Evolutionary conservation across 1,140 invertebrate genomes (phyloP), one percentile per base, ranked within the genome.

Genomic region (Drosophila subobscura): DNA sequence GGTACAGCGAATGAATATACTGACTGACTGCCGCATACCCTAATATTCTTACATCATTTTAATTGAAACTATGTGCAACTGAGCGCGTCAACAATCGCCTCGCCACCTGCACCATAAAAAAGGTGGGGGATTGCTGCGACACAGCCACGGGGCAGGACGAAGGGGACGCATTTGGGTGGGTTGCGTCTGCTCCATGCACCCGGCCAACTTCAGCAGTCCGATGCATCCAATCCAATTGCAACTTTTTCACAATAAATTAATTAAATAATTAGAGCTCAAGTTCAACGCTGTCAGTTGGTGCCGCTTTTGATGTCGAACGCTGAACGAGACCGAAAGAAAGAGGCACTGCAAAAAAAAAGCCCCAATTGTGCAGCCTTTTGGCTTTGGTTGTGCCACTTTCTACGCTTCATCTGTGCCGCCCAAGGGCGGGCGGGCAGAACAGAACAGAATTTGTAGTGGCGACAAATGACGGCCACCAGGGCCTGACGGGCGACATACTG

Each of bases 211-310:
- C 29, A 33, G 8, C 29, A 33, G 29, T 33, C 2, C 29, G 29
- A 8, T 57, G 68, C 76, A 79, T 60, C 79, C 53, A 75, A 78
- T 88, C 65, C 78, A 86, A 88, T 88, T 88, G 78, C 56, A 70
- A 74, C 55, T 58, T 67, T 71, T 86, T 86, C 74, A 85, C 81
- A 66, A 86, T 86, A 86, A 88, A 86, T 86, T 88, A 81, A 86
- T 86, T 86, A 78, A 86, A 83, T 86, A 88, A 88, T 86, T 88
- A 72, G 77, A 66, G 71, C 83, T 88, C 83, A 86, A 86, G 83
- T 88, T 88, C 83, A 88, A 49, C 27, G 54, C 58, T 75, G 75
- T 37, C 67, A 67, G 47, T 41, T 60, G 55, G 50, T 68, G 75
- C 81, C 59, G 72, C 42, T 57, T 60, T 66, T 61, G 76, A 55